A percentile compares a stretch with the other conserved stretches of the same genome.
phyloP scores from a whole-genome alignment of 30 jellyfish, hydroid and myxozoan genomes.

The Turritopsis rubra region DNA sequence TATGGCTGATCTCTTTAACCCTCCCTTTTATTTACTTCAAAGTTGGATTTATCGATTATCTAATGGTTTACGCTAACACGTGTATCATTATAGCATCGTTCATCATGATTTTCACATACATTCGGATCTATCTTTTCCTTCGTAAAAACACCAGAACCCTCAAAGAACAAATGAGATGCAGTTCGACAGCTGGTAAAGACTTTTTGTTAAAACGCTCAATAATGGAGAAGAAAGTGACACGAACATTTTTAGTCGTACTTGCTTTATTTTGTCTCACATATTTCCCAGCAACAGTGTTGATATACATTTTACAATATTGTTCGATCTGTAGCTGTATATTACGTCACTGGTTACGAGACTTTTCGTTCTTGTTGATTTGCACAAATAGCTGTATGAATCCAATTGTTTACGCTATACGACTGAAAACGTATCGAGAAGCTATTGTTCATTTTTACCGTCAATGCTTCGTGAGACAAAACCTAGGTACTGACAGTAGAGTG shows the following conservation, averaged over 20 bases:
- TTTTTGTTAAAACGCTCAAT: constrained; percentile 32
- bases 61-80: constrained; percentile 12
- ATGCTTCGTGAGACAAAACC: neutral
- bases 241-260: constrained; percentile 53
- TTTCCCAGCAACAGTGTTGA: constrained; percentile 67
- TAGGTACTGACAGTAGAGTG: neutral
- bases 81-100: neutral
- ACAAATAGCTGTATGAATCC: constrained; percentile 82
- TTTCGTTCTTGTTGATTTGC: constrained; percentile 54
- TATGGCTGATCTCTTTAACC: constrained; percentile 24
- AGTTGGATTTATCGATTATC: constrained; percentile 20
- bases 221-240: constrained; percentile 62
- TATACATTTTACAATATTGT: constrained; percentile 63
- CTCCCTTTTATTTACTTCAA: constrained; percentile 12
- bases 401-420: constrained; percentile 52
- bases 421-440: constrained; percentile 29
- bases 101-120: neutral
- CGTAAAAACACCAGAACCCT: neutral
- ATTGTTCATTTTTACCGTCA: neutral
- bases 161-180: neutral
- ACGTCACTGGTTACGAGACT: constrained; percentile 70
- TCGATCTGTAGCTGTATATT: constrained; percentile 45
- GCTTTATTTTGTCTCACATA: constrained; percentile 51
- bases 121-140: neutral
- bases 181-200: neutral